A percentile compares a stretch with the other conserved stretches of the same genome.
These are phyloP conservation scores for Philereme vetulata DNA, from an alignment of 2,888 invertebrate genomes.

Conservation along the genomic window DNA sequence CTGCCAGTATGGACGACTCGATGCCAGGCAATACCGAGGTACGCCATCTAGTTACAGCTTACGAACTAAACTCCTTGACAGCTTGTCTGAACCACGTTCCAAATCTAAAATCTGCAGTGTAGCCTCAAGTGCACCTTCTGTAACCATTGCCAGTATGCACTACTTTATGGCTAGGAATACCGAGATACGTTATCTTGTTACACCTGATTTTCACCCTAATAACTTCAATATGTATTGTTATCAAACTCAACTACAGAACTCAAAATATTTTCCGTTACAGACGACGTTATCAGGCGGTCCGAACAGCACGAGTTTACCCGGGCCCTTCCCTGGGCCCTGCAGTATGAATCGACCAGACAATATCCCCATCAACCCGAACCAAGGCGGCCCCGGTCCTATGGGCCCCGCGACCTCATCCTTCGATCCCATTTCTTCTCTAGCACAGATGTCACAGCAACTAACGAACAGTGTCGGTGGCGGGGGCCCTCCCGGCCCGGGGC, in stretches of 20 bases:
- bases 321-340: slow-evolving; percentile 81
- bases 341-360: slow-evolving; percentile 77
- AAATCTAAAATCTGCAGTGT: too few species aligned
- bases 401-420: slow-evolving; percentile 85
- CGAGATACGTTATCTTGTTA: too few species aligned
- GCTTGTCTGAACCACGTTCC: too few species aligned
- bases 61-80: too few species aligned
- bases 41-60: slow-evolving; percentile 6
- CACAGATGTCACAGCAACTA: slow-evolving; percentile 97
- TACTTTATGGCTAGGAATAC: too few species aligned
- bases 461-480: slow-evolving; percentile 88
- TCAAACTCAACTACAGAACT: too few species aligned
- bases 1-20: slow-evolving; percentile 61
- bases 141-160: too few species aligned
- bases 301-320: slow-evolving; percentile 75
- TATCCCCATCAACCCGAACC: slow-evolving; percentile 78
- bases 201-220: too few species aligned
- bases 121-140: too few species aligned
- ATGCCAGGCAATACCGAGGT: slow-evolving; percentile 66
- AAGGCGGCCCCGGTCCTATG: slow-evolving; percentile 83
- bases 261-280: slow-evolving; percentile 44
- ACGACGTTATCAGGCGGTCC: slow-evolving; percentile 77
- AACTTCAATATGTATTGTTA: too few species aligned
- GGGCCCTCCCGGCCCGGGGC: slow-evolving; percentile 64
- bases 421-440: slow-evolving; percentile 96